Base-by-base conservation (phyloP, 2,113 vertebrate genomes). In the Chionis minor region DNA sequence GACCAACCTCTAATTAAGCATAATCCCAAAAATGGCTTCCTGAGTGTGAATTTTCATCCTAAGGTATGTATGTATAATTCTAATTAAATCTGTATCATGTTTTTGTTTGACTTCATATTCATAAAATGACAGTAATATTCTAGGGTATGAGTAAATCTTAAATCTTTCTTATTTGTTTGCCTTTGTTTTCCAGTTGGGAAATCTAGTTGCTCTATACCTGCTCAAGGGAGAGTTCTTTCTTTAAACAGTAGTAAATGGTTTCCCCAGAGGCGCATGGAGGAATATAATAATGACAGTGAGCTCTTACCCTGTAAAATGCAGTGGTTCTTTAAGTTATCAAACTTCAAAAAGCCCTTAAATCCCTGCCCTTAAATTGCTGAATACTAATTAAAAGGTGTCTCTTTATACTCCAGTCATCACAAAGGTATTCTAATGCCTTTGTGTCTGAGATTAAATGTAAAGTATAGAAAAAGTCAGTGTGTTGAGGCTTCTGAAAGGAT, bases 31-130 rank as follows among this genome's bases (percentile, higher is more conserved):
- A 97, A 98, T 84, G 95, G 94, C 58, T 96, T 99, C 65, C 97
- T 99, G 49, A 98, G 91, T 69, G 98, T 99, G 85, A 99, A 99
- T 96, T 99, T 99, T 95, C 98, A 98, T 93, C 96, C 97, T 78
- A 96, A 99, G 97, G 98, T 99, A 95, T 63, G 51, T 47, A 40
- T 65, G 33, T 71, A 38, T 28, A 61, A 61, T 26, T 52, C n/a
- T 40, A 66, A 28, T 38, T 52, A 40, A 83, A 38, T n/a, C 40
- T 62, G 9, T 45, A 18, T 67, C 28, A 51, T 67, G 6, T 40
- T 71, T 75, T 18, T 28, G 27, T 56, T 80, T 72, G 24, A 47
- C 40, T 58, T 73, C 42, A 14, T 15, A 10, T 10, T 35, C 20
- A 44, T 65, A 59, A 81, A 44, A 77, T 32, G 7, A 32, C 10